These are phyloP conservation scores for Ferdinandea cuprea DNA, from an alignment of 2,888 invertebrate species.

Conservation along the genomic window DNA sequence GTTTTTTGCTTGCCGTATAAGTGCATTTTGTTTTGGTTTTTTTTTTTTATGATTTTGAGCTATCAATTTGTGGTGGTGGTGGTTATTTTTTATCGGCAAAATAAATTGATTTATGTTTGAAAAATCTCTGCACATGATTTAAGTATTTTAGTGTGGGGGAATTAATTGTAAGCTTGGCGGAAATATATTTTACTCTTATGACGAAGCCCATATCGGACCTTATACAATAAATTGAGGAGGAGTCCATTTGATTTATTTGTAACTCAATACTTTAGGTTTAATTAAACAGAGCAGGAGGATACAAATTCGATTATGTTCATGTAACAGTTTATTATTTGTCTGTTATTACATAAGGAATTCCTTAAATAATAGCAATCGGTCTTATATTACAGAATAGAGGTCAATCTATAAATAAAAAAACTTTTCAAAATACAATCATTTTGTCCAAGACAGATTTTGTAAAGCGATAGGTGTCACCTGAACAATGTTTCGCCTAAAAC, in stretches of 20 bases:
- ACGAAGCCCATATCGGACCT: no score
- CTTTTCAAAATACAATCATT: no score
- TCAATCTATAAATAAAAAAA: no score
- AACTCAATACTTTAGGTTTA: no score
- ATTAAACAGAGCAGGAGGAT: no score
- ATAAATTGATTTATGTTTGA: background rate
- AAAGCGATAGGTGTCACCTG: background rate
- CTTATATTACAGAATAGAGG: no score
- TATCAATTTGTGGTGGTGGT: background rate
- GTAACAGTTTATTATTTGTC: no score
- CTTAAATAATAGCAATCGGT: no score
- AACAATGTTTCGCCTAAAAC: background rate
- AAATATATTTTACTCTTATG: background rate
- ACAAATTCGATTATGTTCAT: no score
- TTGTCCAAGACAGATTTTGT: background rate
- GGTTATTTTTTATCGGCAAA: background rate
- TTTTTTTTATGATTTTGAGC: background rate
- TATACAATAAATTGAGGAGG: no score
- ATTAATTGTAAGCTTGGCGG: background rate
- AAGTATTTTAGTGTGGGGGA: background rate
- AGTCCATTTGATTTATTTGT: background rate
- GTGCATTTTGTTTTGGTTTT: background rate
- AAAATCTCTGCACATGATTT: background rate
- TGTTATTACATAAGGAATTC: no score
- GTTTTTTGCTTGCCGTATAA: background rate